phyloP scores from a whole-genome alignment of 2,797 vertebrate genomes.

The Astyanax mexicanus region DNA sequence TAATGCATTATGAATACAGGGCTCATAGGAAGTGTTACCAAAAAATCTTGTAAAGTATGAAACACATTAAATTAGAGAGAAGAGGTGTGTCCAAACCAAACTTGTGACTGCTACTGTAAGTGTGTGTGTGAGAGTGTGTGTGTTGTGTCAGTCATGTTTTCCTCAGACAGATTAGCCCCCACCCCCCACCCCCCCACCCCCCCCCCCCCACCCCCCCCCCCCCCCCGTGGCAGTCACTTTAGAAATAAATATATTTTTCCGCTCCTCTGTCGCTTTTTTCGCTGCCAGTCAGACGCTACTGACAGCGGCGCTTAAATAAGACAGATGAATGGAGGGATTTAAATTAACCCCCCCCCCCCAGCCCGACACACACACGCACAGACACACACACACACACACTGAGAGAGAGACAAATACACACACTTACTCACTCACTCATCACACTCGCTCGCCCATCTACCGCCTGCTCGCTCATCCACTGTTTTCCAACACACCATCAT shows the following conservation, averaged over 20 bases:
- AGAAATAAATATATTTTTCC: slow-evolving; percentile 41
- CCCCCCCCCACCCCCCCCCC: slow-evolving; percentile 14
- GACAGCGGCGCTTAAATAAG: slow-evolving; percentile 46
- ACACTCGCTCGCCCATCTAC: too few species aligned
- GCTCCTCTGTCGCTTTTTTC: not conserved
- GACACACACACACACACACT: slow-evolving; percentile 31
- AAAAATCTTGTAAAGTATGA: too few species aligned
- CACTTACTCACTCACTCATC: slow-evolving; percentile 22
- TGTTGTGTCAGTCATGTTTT: slow-evolving; percentile 27
- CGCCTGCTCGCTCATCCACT: not conserved
- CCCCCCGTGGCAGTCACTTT: slow-evolving; percentile 33
- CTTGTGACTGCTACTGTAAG: too few species aligned
- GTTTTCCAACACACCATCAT: not conserved
- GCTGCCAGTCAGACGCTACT: slow-evolving; percentile 19
- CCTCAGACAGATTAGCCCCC: slow-evolving; percentile 33
- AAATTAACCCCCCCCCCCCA: slow-evolving; percentile 6
- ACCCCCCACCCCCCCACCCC: too few species aligned
- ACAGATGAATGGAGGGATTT: slow-evolving; percentile 49
- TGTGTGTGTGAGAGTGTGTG: slow-evolving; percentile 29
- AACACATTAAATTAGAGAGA: too few species aligned
- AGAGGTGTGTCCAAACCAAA: too few species aligned
- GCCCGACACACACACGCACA: slow-evolving; percentile 22
- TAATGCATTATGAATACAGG: too few species aligned
- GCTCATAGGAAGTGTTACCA: too few species aligned
- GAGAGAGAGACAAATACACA: slow-evolving; percentile 30